Percentiles rank a stretch among this genome's conserved stretches.
Evolutionary conservation across 2,888 invertebrate species (phyloP).

Genomic region (Oxystoma pomonae): DNA sequence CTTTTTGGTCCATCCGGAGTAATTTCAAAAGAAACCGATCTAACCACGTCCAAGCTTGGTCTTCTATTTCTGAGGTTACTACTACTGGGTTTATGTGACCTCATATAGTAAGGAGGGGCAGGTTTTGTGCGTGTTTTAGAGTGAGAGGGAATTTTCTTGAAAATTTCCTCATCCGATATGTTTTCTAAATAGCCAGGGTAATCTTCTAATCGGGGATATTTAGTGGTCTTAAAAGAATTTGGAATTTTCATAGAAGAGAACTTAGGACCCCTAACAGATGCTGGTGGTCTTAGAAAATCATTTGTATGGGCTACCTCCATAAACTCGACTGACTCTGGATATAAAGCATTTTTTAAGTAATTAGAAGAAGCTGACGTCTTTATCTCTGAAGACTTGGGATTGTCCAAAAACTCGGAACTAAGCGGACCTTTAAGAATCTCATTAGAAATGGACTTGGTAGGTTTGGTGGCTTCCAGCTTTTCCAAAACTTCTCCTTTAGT

Average conservation of each 20-base stretch:
- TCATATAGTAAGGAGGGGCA: slow-evolving; percentile 11
- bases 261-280: background rate
- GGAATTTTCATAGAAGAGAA: background rate
- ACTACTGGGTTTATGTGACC: background rate
- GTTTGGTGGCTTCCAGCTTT: slow-evolving; percentile 1
- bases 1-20: slow-evolving; percentile 41
- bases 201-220: background rate
- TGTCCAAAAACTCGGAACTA: slow-evolving; percentile 9
- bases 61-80: slow-evolving; percentile 11
- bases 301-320: background rate
- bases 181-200: background rate
- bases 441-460: background rate
- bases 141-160: background rate
- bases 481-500: slow-evolving; percentile 19
- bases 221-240: background rate
- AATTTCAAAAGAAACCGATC: slow-evolving; percentile 39
- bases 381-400: background rate
- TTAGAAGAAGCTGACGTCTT: slow-evolving; percentile 6
- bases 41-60: slow-evolving; percentile 31
- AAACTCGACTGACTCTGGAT: background rate
- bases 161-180: background rate
- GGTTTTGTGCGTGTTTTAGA: slow-evolving; percentile 6
- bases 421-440: background rate
- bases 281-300: background rate
- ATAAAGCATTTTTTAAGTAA: slow-evolving; percentile 1